Evolutionary conservation across 2,797 vertebrate genomes (phyloP).

Genomic region (Microchirus variegatus): DNA sequence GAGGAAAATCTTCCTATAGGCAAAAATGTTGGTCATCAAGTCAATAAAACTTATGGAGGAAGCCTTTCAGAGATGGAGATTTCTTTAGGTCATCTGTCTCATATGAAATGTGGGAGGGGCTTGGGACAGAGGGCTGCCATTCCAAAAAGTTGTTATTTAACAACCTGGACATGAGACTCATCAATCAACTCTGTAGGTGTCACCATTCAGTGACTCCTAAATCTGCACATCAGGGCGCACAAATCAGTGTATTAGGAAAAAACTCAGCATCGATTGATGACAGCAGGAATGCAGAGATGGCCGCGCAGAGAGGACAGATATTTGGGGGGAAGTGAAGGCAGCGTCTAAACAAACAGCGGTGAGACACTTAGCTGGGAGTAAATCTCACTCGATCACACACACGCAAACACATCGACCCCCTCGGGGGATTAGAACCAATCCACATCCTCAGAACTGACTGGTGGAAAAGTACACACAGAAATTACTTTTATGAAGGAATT

Average conservation of each 20-base stretch:
- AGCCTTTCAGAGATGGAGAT: too few relatives aligned
- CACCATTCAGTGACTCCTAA: neutral
- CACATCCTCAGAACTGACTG: conserved; percentile 61
- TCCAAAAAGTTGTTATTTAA: too few relatives aligned
- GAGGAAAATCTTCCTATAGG: too few relatives aligned
- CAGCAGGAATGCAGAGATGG: conserved; percentile 8
- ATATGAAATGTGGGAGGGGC: too few relatives aligned
- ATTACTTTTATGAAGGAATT: conserved; percentile 5
- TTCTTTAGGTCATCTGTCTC: too few relatives aligned
- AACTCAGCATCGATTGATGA: conserved; percentile 25
- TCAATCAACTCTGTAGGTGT: too few relatives aligned
- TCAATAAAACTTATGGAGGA: too few relatives aligned
- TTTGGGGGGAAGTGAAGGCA: conserved; percentile 17
- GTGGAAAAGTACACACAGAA: conserved; percentile 21
- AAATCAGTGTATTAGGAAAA: conserved; percentile 37
- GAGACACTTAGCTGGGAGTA: conserved; percentile 38
- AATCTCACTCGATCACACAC: conserved; percentile 22
- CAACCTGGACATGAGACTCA: too few relatives aligned
- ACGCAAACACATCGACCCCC: conserved; percentile 13
- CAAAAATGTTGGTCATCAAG: too few relatives aligned
- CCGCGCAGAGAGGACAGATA: conserved; percentile 11
- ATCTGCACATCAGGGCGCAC: neutral
- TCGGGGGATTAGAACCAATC: conserved; percentile 49
- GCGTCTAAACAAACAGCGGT: conserved; percentile 52
- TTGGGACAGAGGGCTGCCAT: too few relatives aligned